Evolutionary conservation across 2,888 invertebrate species (phyloP), one percentile per base, ranked within the genome.

Genomic region (Latrodectus elegans): DNA sequence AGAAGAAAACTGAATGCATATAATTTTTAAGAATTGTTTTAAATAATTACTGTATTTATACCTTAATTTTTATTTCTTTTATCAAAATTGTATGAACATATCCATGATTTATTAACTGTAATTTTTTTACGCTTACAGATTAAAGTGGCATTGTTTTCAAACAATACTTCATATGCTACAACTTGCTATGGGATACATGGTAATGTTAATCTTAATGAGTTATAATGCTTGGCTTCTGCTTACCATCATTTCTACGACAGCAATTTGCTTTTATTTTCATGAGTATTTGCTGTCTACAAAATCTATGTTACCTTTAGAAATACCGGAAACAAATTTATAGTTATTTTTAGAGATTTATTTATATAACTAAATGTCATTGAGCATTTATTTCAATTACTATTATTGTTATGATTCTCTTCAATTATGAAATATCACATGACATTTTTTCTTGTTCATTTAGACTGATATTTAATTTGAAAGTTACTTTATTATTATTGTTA

Each of bases 121-220:
- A 38, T 38, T 6, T 75, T 67, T 52, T 14, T 67, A 68, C 11
- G 60, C 60, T 82, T 88, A 15, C 49, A 88, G 88, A 26, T 65
- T 88, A 49, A 88, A 88, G 38, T 88, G 81, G 12, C 88, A 88
- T 64, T 77, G 73, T 60, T 52, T 88, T 38, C 88, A 88, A 51
- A 74, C 88, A 15, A 49, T 88, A 14, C 75, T 88, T 6, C 80
- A 88, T 17, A 85, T 88, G 84, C 26, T 85, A 38, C 88, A 88
- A 51, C 75, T 88, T 53, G 38, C 85, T 4, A 70, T 88, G 82
- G 88, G 88, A 22, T 88, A 88, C 22, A 85, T 88, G 81, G 51
- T 88, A 55, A 88, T 88, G 88, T 68, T 88, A 8, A 82, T 88
- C n/a, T 49, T 88, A 26, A 88, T 88, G 88, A 85, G 88, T 65